A percentile compares a stretch with the other conserved stretches of the same genome.
Evolutionary conservation across 1,140 invertebrate genomes (phyloP).

Genomic region (Muscidifurax raptorellus): DNA sequence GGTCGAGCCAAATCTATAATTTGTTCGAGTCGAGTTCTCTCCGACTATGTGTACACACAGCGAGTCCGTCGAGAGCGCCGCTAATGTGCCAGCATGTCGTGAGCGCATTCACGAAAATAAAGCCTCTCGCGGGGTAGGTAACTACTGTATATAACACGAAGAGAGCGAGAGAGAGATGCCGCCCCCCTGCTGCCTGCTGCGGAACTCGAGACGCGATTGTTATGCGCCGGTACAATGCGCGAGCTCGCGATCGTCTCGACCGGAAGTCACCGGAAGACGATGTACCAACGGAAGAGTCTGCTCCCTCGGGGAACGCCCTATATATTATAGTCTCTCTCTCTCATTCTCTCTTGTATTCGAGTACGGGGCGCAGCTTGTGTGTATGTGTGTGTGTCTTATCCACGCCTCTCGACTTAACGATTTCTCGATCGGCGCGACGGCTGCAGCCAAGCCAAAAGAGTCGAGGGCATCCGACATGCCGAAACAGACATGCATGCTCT

Average conservation of each 20-base stretch:
- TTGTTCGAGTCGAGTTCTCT: slow-evolving; percentile 70
- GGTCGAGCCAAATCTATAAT: slow-evolving; percentile 73
- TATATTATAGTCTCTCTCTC: not conserved
- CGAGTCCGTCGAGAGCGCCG: slow-evolving; percentile 53
- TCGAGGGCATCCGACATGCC: slow-evolving; percentile 5
- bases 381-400: slow-evolving; percentile 46
- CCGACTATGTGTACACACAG: slow-evolving; percentile 42
- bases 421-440: slow-evolving; percentile 52
- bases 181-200: slow-evolving; percentile 69
- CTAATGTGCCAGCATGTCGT: slow-evolving; percentile 54
- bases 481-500: no score
- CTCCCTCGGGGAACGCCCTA: slow-evolving; percentile 12
- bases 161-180: slow-evolving; percentile 43
- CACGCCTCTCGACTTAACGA: slow-evolving; percentile 60
- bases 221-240: slow-evolving; percentile 67
- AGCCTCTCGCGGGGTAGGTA: slow-evolving; percentile 40
- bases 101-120: slow-evolving; percentile 41
- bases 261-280: slow-evolving; percentile 75
- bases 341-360: slow-evolving; percentile 1
- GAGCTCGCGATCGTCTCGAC: slow-evolving; percentile 62
- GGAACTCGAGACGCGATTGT: slow-evolving; percentile 76
- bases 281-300: slow-evolving; percentile 71
- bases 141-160: slow-evolving; percentile 16
- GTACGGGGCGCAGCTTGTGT: slow-evolving; percentile 26
- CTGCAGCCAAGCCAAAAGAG: not conserved